These are phyloP conservation scores for Pherbina coryleti DNA, from an alignment of 2,888 invertebrate species.

Conservation along the genomic window DNA sequence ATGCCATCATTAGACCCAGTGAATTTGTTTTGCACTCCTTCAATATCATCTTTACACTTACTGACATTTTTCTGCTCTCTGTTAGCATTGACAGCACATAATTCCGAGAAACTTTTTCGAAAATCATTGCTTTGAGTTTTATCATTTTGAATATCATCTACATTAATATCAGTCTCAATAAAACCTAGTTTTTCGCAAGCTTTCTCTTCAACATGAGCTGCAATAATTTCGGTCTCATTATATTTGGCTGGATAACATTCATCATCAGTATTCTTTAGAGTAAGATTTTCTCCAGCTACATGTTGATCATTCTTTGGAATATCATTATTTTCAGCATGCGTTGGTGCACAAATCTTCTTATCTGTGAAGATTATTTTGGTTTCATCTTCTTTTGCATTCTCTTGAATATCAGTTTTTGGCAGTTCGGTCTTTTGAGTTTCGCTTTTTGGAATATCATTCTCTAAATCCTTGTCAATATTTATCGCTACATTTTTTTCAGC, in stretches of 20 bases:
- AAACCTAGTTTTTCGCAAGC: background rate
- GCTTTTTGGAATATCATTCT: background rate
- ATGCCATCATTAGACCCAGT: too few species aligned
- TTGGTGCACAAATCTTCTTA: background rate
- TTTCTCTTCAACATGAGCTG: too few species aligned
- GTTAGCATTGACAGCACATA: too few species aligned
- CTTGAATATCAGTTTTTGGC: conserved; percentile 1
- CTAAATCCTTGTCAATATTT: background rate
- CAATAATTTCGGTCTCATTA: too few species aligned
- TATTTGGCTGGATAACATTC: too few species aligned
- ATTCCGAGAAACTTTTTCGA: background rate
- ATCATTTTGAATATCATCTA: background rate
- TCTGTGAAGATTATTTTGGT: conserved; percentile 27
- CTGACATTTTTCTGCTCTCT: too few species aligned
- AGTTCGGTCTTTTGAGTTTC: background rate
- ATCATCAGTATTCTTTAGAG: background rate
- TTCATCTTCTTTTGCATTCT: conserved; percentile 47
- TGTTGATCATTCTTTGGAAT: background rate
- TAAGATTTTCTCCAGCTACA: background rate
- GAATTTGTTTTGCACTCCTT: too few species aligned
- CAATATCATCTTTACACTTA: too few species aligned
- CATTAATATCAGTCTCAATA: background rate
- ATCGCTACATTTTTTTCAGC: too few species aligned
- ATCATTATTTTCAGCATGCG: background rate
- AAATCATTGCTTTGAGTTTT: background rate